Conservation (phyloP, 92 coral and sea anemone species). For the Bergia sp. region DNA sequence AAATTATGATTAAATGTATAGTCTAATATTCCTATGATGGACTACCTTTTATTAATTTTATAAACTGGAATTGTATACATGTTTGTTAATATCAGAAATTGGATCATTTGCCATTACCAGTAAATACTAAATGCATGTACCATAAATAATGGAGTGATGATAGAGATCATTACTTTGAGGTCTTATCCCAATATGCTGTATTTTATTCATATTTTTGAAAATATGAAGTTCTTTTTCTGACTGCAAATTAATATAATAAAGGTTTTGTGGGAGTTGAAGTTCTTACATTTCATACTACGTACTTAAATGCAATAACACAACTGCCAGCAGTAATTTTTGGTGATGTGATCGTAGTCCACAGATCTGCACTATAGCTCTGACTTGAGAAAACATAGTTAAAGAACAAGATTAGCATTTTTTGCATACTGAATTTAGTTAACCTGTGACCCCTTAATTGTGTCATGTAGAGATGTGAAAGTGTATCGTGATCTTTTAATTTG, state of each 20-base stretch:
- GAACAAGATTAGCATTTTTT: background rate
- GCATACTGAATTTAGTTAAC: background rate
- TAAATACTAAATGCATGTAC: no score
- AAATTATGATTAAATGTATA: no score
- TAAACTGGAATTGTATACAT: background rate
- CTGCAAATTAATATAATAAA: no score
- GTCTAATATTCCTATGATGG: background rate
- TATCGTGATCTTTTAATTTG: background rate
- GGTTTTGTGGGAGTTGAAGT: no score
- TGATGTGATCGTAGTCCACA: background rate
- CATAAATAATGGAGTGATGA: no score
- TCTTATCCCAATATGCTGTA: no score
- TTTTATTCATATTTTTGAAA: no score
- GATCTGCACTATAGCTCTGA: background rate
- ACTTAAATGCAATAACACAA: no score
- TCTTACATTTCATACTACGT: no score
- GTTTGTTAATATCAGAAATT: background rate
- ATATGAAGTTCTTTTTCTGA: no score
- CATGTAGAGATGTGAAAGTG: slow-evolving; percentile 1
- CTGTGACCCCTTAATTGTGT: background rate
- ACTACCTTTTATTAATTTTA: background rate
- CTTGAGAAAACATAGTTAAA: background rate
- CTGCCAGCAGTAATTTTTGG: background rate
- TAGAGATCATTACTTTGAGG: no score
- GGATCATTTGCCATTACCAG: no score